Conservation (phyloP, 2,888 invertebrate species). For the Nasonovia ribisnigri region DNA sequence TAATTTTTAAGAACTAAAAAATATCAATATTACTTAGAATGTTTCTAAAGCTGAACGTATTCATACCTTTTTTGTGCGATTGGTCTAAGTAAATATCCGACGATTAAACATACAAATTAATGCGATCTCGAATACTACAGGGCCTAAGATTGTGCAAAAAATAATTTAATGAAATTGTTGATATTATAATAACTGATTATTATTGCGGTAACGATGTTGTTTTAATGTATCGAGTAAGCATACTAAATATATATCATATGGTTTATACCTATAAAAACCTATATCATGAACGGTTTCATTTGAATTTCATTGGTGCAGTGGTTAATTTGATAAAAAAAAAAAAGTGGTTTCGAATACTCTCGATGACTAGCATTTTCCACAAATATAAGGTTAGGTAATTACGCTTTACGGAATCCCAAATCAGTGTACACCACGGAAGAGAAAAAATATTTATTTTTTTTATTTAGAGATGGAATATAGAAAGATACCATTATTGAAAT, state of each 20-base stretch:
- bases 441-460: background rate
- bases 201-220: no score
- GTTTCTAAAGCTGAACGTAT: background rate
- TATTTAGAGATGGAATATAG: no score
- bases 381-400: background rate
- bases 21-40: background rate
- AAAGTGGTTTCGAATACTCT: background rate
- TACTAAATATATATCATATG: no score
- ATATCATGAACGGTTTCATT: background rate
- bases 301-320: background rate
- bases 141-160: background rate
- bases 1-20: background rate
- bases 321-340: background rate
- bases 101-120: background rate
- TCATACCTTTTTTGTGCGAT: background rate
- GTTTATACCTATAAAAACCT: no score
- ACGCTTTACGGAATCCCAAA: background rate
- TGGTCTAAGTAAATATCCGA: background rate
- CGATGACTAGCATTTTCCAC: background rate
- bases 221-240: no score
- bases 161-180: background rate
- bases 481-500: background rate
- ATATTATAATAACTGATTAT: no score
- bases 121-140: background rate
- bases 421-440: background rate